These are phyloP conservation scores for Xiphias gladius DNA, from an alignment of 2,113 vertebrate species.

Conservation along the genomic window DNA sequence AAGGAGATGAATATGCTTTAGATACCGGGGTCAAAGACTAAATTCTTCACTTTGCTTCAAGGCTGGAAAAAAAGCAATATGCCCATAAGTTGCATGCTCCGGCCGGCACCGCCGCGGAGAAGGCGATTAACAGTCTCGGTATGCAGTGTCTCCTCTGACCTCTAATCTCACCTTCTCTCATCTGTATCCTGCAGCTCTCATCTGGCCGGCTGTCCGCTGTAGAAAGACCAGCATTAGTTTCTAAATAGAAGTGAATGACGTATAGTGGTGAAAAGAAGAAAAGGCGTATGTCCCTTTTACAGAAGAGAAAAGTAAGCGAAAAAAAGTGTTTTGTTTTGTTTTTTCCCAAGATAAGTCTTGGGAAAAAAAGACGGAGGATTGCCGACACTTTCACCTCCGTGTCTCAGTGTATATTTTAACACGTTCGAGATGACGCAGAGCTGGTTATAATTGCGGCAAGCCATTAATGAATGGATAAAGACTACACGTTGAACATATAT, in stretches of 20 bases:
- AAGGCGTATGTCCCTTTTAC: background rate
- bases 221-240: background rate
- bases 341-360: too few relatives aligned
- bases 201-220: conserved; percentile 36
- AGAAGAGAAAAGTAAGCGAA: too few relatives aligned
- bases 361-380: background rate
- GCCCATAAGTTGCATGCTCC: background rate
- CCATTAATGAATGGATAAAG: background rate
- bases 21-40: conserved; percentile 44
- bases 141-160: conserved; percentile 56
- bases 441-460: background rate
- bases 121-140: conserved; percentile 48
- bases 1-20: conserved; percentile 23
- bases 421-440: background rate
- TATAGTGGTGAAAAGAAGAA: background rate
- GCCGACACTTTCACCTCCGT: background rate
- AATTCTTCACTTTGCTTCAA: conserved; percentile 31
- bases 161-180: conserved; percentile 47
- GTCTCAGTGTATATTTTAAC: background rate
- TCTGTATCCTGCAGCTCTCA: conserved; percentile 53
- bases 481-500: background rate
- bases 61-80: background rate
- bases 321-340: background rate
- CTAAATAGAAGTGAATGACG: conserved; percentile 7
- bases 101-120: conserved; percentile 22